These are phyloP conservation scores for Apoda limacodes DNA, from an alignment of 2,888 invertebrate genomes.

Conservation along the genomic window DNA sequence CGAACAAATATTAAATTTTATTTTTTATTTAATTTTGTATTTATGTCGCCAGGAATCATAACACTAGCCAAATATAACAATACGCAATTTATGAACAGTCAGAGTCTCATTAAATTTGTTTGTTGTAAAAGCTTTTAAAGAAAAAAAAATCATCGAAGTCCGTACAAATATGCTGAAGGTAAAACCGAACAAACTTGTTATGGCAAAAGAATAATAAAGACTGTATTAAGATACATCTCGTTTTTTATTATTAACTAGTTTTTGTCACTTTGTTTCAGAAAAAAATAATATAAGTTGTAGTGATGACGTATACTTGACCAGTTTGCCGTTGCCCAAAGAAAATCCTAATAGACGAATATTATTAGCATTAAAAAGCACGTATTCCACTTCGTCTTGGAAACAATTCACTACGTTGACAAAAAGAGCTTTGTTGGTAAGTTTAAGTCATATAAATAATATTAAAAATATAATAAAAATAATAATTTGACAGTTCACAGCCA, in stretches of 20 bases:
- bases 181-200: too few relatives aligned
- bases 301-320: conserved; percentile 44
- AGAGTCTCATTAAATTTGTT: too few relatives aligned
- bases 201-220: too few relatives aligned
- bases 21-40: too few relatives aligned
- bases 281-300: conserved; percentile 33
- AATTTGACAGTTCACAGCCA: not conserved
- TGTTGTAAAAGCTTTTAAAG: too few relatives aligned
- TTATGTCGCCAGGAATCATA: too few relatives aligned
- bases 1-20: too few relatives aligned
- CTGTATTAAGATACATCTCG: not conserved
- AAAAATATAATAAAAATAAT: not conserved
- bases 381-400: conserved; percentile 50
- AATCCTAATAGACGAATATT: conserved; percentile 52
- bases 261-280: conserved; percentile 33
- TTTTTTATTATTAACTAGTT: not conserved
- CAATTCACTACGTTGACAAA: conserved; percentile 49
- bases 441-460: not conserved
- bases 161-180: too few relatives aligned
- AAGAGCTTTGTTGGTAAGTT: conserved; percentile 50
- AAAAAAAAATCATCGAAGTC: too few relatives aligned
- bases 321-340: conserved; percentile 47
- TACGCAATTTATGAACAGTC: too few relatives aligned
- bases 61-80: too few relatives aligned
- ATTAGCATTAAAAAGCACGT: conserved; percentile 50